phyloP scores from a whole-genome alignment of 2,113 vertebrate species.

The Procapra przewalskii region DNA sequence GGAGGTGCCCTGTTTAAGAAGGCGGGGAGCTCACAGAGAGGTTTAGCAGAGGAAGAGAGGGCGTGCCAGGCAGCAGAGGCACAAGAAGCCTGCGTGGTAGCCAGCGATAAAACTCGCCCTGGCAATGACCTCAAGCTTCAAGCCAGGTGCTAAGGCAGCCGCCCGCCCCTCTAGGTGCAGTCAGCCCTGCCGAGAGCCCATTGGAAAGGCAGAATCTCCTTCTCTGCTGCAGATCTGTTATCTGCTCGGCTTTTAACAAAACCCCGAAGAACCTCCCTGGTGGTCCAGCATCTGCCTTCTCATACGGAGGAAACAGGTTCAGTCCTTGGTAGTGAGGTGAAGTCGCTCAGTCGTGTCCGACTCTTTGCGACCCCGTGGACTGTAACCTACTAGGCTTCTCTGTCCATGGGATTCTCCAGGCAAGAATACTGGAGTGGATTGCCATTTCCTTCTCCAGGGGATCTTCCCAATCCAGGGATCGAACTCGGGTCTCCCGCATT shows the following conservation, averaged over 20 bases:
- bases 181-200: accelerated
- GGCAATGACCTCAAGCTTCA: not conserved
- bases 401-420: too few relatives aligned
- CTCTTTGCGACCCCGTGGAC: too few relatives aligned
- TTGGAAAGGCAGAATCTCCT: not conserved
- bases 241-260: not conserved
- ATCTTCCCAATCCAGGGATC: too few relatives aligned
- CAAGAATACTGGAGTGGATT: too few relatives aligned
- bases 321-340: not conserved
- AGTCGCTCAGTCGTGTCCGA: too few relatives aligned
- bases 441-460: too few relatives aligned
- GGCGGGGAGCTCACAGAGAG: not conserved
- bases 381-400: too few relatives aligned
- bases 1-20: not conserved
- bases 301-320: not conserved
- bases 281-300: not conserved
- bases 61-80: accelerated
- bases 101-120: accelerated
- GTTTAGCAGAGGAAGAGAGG: not conserved
- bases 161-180: not conserved
- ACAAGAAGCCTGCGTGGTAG: not conserved
- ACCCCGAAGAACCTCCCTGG: not conserved
- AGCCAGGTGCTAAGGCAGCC: not conserved
- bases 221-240: not conserved
- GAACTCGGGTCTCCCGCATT: too few relatives aligned